Conservation (phyloP, 2,113 vertebrate species). For the Solea senegalensis region DNA sequence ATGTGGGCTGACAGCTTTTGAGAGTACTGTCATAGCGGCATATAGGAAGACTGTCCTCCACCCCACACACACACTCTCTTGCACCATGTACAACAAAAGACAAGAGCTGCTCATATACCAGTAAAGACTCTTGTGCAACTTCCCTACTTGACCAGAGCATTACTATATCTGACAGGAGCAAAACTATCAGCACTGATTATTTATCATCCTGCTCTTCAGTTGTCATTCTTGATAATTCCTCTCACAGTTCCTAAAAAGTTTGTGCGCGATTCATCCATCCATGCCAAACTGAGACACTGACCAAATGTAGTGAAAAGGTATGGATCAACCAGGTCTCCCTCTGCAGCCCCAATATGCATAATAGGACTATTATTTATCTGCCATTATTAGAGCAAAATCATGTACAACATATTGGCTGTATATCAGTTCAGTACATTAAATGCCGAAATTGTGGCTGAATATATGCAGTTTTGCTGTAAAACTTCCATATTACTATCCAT, state of each 20-base stretch:
- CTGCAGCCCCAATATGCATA: constrained; percentile 38
- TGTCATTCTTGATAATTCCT: constrained; percentile 5
- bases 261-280: constrained; percentile 7
- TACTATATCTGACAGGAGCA: constrained; percentile 30
- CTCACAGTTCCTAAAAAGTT: constrained; percentile 19
- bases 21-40: constrained; percentile 82
- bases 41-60: constrained; percentile 53
- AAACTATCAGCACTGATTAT: constrained; percentile 24
- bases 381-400: constrained; percentile 59
- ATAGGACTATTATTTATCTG: constrained; percentile 50
- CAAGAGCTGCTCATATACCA: constrained; percentile 71
- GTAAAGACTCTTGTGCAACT: constrained; percentile 27
- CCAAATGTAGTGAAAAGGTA: constrained; percentile 36
- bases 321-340: constrained; percentile 57
- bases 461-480: too few species aligned
- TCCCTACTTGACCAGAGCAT: constrained; percentile 6
- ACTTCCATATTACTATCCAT: too few species aligned
- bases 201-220: background rate
- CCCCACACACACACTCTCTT: background rate
- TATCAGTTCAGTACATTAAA: too few species aligned
- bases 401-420: background rate
- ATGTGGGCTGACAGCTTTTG: constrained; percentile 86
- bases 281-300: background rate
- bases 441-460: too few species aligned
- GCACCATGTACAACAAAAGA: constrained; percentile 65